A percentile compares a stretch with the other conserved stretches of the same genome.
Evolutionary conservation across 2,888 invertebrate genomes (phyloP).

Genomic region (Tetragonisca angustula): DNA sequence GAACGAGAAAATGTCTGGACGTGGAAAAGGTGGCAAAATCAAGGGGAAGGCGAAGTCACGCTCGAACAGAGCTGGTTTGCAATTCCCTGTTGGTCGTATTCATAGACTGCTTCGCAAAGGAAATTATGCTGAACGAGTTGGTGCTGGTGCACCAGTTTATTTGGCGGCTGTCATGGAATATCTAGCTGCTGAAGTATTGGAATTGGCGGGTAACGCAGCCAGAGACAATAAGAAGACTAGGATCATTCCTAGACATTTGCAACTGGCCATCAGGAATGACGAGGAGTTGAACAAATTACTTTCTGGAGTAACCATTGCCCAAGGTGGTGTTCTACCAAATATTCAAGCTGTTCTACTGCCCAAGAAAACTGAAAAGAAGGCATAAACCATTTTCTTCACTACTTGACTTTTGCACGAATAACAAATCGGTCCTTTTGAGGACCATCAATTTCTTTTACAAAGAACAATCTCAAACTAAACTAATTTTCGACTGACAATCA

Average conservation of each 20-base stretch:
- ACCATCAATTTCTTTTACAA: slow-evolving; percentile 42
- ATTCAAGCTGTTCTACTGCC: slow-evolving; percentile 90
- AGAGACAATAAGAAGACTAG: slow-evolving; percentile 89
- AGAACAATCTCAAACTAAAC: not conserved
- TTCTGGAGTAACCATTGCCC: slow-evolving; percentile 91
- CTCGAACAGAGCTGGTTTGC: slow-evolving; percentile 86
- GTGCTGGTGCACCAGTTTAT: slow-evolving; percentile 86
- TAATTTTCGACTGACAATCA: no score
- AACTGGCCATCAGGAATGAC: slow-evolving; percentile 92
- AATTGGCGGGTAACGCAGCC: slow-evolving; percentile 88
- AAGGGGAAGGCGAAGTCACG: slow-evolving; percentile 85
- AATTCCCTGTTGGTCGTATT: slow-evolving; percentile 87
- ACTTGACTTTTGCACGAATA: slow-evolving; percentile 3
- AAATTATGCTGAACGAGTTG: slow-evolving; percentile 87
- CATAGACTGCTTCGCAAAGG: slow-evolving; percentile 87
- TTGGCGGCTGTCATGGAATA: slow-evolving; percentile 88
- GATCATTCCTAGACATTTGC: slow-evolving; percentile 74
- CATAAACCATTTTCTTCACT: slow-evolving; percentile 48
- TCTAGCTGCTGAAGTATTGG: slow-evolving; percentile 89
- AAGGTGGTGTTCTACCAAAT: slow-evolving; percentile 93
- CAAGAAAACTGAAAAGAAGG: slow-evolving; percentile 87
- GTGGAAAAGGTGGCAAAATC: slow-evolving; percentile 74
- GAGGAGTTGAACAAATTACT: slow-evolving; percentile 92
- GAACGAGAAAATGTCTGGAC: slow-evolving; percentile 68
- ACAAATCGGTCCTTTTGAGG: slow-evolving; percentile 68